Base-by-base conservation (phyloP, 2,113 vertebrate genomes). In the Chauna torquata region DNA sequence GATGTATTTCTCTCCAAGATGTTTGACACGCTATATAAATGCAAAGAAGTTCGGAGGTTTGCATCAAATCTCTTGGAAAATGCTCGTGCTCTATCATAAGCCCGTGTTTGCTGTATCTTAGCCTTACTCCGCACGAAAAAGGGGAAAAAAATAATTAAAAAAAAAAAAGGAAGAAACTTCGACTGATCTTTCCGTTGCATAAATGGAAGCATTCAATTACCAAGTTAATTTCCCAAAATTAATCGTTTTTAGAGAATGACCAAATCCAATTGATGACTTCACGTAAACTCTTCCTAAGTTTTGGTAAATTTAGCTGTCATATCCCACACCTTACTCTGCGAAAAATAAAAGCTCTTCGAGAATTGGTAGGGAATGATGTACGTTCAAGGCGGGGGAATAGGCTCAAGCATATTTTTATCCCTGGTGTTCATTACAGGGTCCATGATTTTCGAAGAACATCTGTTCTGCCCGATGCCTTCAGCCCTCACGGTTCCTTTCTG, bases 371-470 rank as follows among this genome's bases (percentile, higher is more conserved):
- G 47, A 90, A 85, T 28, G 27, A 22, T 90, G 4, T 83, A 72
- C 34, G 45, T 65, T 69, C 61, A 69, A 59, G 44, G 66, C 5
- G 16, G 20, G 27, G n/a, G 50, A 16, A 7, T 34, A 88, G 40
- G 9, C 18, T 82, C 4, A 12, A 28, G 7, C 64, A 25, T 82
- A 64, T 80, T 92, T 88, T 94, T 86, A 84, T 68, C 52, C 38
- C 75, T 50, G 65, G 59, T 82, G 71, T 89, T 96, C 64, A 72
- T 90, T 94, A 91, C 83, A 85, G 49, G 62, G 66, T 94, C 54
- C 68, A 62, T 14, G 57, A 82, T 94, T 94, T 96, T 83, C 16
- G 36, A 93, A 90, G 44, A 91, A 74, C 75, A 93, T 95, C 74
- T 90, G 84, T 70, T 91, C 68, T 49, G 78, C 65, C 77, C 75